These are phyloP conservation scores for Trinectes maculatus DNA, from an alignment of 2,113 vertebrate species.

Conservation along the genomic window DNA sequence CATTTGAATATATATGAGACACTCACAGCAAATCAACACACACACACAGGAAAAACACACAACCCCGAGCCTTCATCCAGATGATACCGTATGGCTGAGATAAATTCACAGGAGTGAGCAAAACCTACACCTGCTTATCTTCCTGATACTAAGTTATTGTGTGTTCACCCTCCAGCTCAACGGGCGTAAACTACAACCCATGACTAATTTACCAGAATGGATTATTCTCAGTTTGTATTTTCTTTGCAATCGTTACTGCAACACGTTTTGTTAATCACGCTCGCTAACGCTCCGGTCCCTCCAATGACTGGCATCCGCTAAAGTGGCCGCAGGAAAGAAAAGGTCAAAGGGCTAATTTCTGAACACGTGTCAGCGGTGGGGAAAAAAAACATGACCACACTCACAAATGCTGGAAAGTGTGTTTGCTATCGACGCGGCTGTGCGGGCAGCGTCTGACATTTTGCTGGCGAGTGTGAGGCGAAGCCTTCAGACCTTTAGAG, in stretches of 20 bases:
- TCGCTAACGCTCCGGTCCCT: neutral
- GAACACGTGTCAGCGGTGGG: constrained; percentile 29
- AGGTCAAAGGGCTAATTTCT: constrained; percentile 51
- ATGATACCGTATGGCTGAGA: constrained; percentile 46
- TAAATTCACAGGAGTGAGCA: constrained; percentile 57
- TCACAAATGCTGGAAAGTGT: constrained; percentile 37
- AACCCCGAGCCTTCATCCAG: constrained; percentile 31
- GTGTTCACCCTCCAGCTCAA: constrained; percentile 38
- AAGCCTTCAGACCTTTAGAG: constrained; percentile 75
- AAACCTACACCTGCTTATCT: constrained; percentile 47
- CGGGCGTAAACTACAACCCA: constrained; percentile 22
- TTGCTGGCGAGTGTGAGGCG: constrained; percentile 55
- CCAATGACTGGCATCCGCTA: constrained; percentile 51
- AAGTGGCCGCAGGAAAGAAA: constrained; percentile 16
- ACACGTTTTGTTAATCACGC: neutral
- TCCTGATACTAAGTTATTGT: constrained; percentile 24
- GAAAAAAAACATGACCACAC: constrained; percentile 34
- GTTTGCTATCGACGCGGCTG: constrained; percentile 59
- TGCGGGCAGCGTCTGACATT: constrained; percentile 70
- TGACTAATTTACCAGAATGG: constrained; percentile 23
- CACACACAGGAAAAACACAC: constrained; percentile 44
- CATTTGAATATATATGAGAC: constrained; percentile 51
- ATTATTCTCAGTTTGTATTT: constrained; percentile 3
- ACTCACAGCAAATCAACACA: constrained; percentile 25
- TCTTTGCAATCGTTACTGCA: neutral